Evolutionary conservation across 2,797 vertebrate species (phyloP).

Genomic region (Cryptoprocta ferox): DNA sequence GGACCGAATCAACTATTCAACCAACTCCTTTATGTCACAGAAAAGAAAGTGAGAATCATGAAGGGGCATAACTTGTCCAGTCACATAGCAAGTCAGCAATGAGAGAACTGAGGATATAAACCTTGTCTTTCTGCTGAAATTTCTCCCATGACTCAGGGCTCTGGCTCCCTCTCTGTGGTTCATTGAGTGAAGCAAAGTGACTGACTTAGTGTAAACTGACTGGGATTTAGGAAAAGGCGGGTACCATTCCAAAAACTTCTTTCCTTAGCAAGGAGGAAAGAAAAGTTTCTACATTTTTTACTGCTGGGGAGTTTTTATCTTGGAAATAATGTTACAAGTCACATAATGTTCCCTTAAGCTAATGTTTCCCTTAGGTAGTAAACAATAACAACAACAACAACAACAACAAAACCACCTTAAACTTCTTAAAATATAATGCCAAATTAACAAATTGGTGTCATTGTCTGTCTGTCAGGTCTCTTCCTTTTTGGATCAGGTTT

Average conservation of each 20-base stretch:
- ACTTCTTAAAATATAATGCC: not conserved
- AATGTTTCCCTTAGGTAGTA: not conserved
- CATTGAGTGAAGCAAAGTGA: not conserved
- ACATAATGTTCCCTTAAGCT: not conserved
- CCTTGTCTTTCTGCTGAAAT: not conserved
- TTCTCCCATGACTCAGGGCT: not conserved
- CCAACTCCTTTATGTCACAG: not conserved
- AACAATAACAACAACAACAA: not conserved
- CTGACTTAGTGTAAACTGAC: not conserved
- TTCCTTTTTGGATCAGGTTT: not conserved
- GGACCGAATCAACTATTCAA: slow-evolving; percentile 24
- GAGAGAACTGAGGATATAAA: not conserved
- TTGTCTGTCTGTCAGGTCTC: not conserved
- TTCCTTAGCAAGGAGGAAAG: not conserved
- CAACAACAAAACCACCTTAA: not conserved
- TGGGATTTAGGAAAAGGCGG: not conserved
- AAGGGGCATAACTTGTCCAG: not conserved
- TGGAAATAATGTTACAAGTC: not conserved
- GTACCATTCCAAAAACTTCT: not conserved
- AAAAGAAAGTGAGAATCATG: slow-evolving; percentile 14
- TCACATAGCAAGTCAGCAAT: not conserved
- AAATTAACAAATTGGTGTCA: not conserved
- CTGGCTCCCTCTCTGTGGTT: not conserved
- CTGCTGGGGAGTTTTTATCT: not conserved
- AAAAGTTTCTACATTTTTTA: not conserved